A percentile compares a stretch with the other conserved stretches of the same genome.
Conservation (phyloP, 2,113 vertebrate genomes). For the Periophthalmodon schlosseri region DNA sequence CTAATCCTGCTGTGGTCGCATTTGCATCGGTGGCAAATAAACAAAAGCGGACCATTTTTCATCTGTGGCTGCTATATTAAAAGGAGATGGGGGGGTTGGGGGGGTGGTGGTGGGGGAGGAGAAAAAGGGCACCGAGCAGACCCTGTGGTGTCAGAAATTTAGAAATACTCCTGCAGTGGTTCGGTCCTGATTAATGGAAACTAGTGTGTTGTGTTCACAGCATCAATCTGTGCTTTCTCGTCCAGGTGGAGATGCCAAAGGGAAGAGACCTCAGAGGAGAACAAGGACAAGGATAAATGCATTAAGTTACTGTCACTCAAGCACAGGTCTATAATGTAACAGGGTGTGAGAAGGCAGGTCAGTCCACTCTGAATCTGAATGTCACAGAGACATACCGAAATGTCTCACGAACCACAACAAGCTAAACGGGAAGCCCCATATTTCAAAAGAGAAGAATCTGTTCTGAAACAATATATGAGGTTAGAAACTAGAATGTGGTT, state of each 20-base stretch:
- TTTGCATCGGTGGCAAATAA: constrained; percentile 80
- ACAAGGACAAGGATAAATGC: background rate
- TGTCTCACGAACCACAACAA: constrained; percentile 11
- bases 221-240: constrained; percentile 47
- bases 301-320: background rate
- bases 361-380: constrained; percentile 8
- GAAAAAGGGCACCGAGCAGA: constrained; percentile 51
- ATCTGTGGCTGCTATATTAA: constrained; percentile 70
- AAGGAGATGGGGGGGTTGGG: constrained; percentile 49
- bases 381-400: constrained; percentile 15
- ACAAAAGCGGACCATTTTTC: constrained; percentile 79
- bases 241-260: constrained; percentile 40
- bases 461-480: background rate
- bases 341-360: background rate
- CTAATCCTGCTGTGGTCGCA: constrained; percentile 79
- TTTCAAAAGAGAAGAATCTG: background rate
- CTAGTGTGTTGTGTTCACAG: constrained; percentile 54
- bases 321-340: background rate
- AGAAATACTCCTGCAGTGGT: constrained; percentile 68
- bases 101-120: background rate
- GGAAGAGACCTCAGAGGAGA: constrained; percentile 14
- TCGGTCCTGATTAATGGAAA: constrained; percentile 72
- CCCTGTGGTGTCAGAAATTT: constrained; percentile 73
- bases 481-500: constrained; percentile 1
- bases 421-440: constrained; percentile 9